These are phyloP conservation scores for Strongylocentrotus purpuratus DNA, from an alignment of 35 echinoderm and acorn worm genomes.

Conservation along the genomic window DNA sequence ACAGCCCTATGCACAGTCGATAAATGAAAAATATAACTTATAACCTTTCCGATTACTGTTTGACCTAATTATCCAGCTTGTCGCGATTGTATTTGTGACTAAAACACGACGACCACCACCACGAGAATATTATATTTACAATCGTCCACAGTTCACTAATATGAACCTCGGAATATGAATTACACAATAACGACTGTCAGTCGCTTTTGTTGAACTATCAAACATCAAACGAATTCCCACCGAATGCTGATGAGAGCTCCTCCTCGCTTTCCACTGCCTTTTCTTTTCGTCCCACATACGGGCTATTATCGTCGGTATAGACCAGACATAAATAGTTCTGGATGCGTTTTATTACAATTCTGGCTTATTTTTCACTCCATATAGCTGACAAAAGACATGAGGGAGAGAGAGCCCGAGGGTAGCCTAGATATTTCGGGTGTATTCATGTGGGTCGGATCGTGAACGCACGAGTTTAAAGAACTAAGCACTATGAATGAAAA, in stretches of 20 bases:
- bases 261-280: neutral
- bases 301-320: neutral
- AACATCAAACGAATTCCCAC: neutral
- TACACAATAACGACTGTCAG: slow-evolving; percentile 1
- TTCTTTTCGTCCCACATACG: neutral
- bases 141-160: neutral
- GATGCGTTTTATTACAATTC: neutral
- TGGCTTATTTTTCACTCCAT: slow-evolving; percentile 16
- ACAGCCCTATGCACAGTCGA: neutral
- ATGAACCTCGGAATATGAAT: neutral
- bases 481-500: neutral
- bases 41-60: neutral
- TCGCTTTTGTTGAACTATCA: neutral
- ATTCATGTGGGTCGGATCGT: neutral
- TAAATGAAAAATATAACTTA: neutral
- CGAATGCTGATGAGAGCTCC: neutral
- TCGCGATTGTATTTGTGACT: neutral
- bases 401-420: neutral
- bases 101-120: neutral
- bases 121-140: neutral
- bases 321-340: slow-evolving; percentile 10
- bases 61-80: neutral
- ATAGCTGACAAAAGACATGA: neutral
- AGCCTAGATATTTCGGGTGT: slow-evolving; percentile 31
- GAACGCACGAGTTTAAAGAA: neutral